A percentile compares a stretch with the other conserved stretches of the same genome.
Conservation (phyloP, 2,888 invertebrate species). For the Phasia obesa region DNA sequence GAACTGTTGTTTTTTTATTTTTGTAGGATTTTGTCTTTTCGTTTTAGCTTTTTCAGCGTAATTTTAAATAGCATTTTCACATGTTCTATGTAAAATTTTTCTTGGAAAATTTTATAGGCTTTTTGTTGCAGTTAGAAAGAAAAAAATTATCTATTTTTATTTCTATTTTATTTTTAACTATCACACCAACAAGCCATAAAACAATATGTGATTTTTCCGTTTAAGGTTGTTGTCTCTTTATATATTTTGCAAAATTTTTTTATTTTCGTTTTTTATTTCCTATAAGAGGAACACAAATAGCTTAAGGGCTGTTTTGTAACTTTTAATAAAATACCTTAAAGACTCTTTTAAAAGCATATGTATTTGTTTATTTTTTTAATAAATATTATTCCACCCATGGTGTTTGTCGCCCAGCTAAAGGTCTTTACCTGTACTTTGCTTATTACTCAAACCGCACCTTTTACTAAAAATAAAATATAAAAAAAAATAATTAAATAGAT, state of each 20-base stretch:
- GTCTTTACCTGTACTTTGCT: conserved; percentile 44
- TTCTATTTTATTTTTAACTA: conserved; percentile 24
- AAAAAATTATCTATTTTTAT: conserved; percentile 6
- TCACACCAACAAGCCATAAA: conserved; percentile 10
- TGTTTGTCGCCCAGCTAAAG: background rate
- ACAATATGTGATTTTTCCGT: background rate
- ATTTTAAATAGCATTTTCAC: background rate
- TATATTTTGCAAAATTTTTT: conserved; percentile 40
- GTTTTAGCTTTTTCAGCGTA: no score
- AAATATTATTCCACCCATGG: no score
- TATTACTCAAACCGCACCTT: conserved; percentile 56
- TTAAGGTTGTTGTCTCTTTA: conserved; percentile 34
- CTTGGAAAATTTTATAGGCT: background rate
- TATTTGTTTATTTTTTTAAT: no score
- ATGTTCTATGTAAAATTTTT: background rate
- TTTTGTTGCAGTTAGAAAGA: background rate
- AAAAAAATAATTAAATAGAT: background rate
- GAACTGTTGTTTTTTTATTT: no score
- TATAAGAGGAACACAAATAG: background rate
- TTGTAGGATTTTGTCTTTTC: background rate
- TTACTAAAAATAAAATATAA: conserved; percentile 18
- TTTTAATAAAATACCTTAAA: background rate
- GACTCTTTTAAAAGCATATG: no score
- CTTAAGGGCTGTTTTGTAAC: conserved; percentile 7
- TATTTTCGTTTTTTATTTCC: background rate